phyloP scores from a whole-genome alignment of 2,113 vertebrate species.

The Coturnix japonica region DNA sequence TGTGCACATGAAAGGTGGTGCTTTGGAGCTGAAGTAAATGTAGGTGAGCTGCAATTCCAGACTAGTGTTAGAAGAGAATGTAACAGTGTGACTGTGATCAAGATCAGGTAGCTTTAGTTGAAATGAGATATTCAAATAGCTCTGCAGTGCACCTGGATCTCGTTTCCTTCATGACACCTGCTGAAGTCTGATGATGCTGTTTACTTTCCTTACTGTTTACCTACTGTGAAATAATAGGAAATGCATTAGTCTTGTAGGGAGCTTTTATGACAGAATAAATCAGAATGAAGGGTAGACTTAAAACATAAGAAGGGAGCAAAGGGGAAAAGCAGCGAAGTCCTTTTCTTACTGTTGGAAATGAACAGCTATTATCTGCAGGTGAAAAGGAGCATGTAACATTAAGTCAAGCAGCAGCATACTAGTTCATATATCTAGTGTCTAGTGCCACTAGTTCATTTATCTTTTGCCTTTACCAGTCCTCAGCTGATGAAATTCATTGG shows the following conservation, averaged over 20 bases:
- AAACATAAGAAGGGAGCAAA: accelerated
- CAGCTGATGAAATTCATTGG: conserved; percentile 51
- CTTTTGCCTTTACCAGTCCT: conserved; percentile 55
- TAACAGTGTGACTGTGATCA: background rate
- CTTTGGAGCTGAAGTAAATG: background rate
- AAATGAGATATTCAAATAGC: background rate
- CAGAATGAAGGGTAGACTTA: background rate
- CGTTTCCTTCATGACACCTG: background rate
- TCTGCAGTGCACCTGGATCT: background rate
- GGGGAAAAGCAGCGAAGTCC: accelerated
- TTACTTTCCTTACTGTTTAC: background rate
- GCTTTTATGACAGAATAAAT: background rate
- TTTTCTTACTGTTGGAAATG: background rate
- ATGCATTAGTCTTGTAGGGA: background rate
- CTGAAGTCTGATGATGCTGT: background rate
- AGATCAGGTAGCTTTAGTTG: accelerated
- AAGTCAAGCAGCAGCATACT: conserved; percentile 31
- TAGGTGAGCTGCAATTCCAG: background rate
- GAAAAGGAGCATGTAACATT: background rate
- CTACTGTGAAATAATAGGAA: background rate
- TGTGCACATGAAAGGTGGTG: background rate
- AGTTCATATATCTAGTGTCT: too few relatives aligned
- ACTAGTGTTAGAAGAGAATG: background rate
- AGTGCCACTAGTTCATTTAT: background rate
- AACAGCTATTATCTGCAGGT: background rate